Evolutionary conservation across 53 echinoderm and acorn worm genomes (phyloP).

Genomic region (Temnopleurus reevesii): DNA sequence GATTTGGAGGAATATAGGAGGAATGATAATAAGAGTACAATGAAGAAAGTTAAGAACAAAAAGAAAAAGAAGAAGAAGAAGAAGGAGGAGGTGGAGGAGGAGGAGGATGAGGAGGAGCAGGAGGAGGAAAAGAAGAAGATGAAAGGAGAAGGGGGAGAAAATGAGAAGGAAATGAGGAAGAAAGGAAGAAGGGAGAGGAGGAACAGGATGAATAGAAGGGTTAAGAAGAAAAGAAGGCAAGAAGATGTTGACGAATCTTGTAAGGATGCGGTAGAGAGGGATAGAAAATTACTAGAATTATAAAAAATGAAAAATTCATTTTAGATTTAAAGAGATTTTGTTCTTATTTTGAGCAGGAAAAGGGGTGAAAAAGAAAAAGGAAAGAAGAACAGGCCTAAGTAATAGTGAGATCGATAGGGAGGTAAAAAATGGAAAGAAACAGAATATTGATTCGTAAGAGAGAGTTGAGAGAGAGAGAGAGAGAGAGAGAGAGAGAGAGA

Average conservation of each 20-base stretch:
- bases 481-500: conserved; percentile 4
- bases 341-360: too few relatives aligned
- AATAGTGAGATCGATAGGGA: neutral
- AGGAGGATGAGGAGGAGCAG: neutral
- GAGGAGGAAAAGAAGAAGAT: neutral
- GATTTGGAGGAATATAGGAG: too few relatives aligned
- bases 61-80: too few relatives aligned
- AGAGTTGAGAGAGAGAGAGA: conserved; percentile 37
- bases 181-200: neutral
- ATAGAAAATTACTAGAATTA: too few relatives aligned
- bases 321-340: too few relatives aligned
- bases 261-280: too few relatives aligned
- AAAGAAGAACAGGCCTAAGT: too few relatives aligned
- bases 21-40: too few relatives aligned
- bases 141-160: neutral
- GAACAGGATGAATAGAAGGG: neutral
- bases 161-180: neutral
- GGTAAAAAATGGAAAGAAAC: neutral
- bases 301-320: too few relatives aligned
- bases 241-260: neutral
- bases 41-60: too few relatives aligned
- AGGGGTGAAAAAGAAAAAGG: too few relatives aligned
- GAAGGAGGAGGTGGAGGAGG: neutral
- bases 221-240: neutral
- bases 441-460: neutral